Conservation (phyloP, 2,797 vertebrate genomes). For the Myotis daubentonii region DNA sequence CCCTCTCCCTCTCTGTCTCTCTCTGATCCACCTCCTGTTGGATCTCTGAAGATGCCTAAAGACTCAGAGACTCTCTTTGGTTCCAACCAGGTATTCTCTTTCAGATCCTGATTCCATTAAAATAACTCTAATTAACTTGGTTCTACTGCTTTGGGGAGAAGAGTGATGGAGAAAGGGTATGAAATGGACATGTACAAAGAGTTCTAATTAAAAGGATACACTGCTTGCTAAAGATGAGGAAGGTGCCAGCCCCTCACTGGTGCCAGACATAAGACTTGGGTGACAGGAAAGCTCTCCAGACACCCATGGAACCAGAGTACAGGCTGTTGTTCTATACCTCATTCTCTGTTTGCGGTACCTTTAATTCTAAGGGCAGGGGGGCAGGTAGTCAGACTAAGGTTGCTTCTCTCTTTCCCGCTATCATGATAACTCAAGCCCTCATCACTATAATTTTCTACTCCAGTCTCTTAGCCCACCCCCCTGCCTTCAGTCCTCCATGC, state of each 20-base stretch:
- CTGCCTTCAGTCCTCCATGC: background rate
- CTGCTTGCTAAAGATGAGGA: background rate
- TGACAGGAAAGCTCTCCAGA: background rate
- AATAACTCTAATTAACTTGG: constrained; percentile 44
- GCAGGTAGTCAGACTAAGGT: background rate
- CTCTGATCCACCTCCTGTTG: background rate
- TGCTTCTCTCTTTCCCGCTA: background rate
- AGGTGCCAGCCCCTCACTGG: background rate
- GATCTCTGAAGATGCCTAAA: background rate
- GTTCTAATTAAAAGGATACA: background rate
- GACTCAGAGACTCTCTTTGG: background rate
- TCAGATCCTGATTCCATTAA: background rate
- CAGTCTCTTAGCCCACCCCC: background rate
- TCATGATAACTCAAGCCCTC: background rate
- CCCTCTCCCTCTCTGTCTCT: fast-evolving
- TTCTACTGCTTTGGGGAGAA: background rate
- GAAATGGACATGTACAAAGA: background rate
- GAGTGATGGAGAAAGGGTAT: background rate
- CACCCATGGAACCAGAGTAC: background rate
- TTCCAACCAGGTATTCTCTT: constrained; percentile 11
- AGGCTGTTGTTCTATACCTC: background rate
- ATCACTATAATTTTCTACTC: background rate
- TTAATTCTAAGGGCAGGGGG: background rate
- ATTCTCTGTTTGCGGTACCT: background rate
- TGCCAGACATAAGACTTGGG: background rate